Evolutionary conservation across 1,140 invertebrate species (phyloP).

Genomic region (Marisa cornuarietis): DNA sequence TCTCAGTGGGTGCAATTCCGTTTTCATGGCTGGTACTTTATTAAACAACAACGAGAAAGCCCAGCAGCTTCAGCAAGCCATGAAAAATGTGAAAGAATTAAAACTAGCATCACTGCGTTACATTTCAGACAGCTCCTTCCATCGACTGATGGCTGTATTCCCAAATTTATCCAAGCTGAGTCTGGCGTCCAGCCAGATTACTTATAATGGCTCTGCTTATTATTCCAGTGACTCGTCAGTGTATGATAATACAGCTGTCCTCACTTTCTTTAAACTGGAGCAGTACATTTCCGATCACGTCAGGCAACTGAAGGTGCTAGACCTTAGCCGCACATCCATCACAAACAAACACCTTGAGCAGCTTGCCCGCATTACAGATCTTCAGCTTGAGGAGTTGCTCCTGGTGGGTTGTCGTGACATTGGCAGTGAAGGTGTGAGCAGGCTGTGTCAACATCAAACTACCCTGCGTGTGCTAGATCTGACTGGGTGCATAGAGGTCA

Average conservation of each 20-base stretch:
- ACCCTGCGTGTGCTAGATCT: conserved; percentile 72
- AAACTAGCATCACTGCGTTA: conserved; percentile 76
- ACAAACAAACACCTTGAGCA: conserved; percentile 70
- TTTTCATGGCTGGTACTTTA: conserved; percentile 78
- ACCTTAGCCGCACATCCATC: conserved; percentile 75
- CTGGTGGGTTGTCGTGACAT: conserved; percentile 75
- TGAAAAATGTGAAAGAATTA: conserved; percentile 71
- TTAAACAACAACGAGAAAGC: conserved; percentile 71
- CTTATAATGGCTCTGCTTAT: conserved; percentile 73
- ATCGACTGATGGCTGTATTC: conserved; percentile 73
- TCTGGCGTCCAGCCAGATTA: conserved; percentile 74
- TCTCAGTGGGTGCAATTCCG: conserved; percentile 74
- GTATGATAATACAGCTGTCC: conserved; percentile 74
- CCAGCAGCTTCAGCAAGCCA: conserved; percentile 65
- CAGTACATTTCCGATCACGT: conserved; percentile 71
- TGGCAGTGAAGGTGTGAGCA: conserved; percentile 71
- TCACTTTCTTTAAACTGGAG: conserved; percentile 76
- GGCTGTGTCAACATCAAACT: conserved; percentile 71
- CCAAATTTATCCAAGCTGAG: conserved; percentile 72
- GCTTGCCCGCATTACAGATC: conserved; percentile 68
- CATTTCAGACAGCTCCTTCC: conserved; percentile 76
- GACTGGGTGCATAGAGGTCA: conserved; percentile 73
- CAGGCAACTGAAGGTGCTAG: conserved; percentile 70
- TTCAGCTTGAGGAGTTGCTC: conserved; percentile 71
- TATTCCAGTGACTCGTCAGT: conserved; percentile 69